These are phyloP conservation scores for Budorcas taxicolor DNA, from an alignment of 2,113 vertebrate species.

Conservation along the genomic window DNA sequence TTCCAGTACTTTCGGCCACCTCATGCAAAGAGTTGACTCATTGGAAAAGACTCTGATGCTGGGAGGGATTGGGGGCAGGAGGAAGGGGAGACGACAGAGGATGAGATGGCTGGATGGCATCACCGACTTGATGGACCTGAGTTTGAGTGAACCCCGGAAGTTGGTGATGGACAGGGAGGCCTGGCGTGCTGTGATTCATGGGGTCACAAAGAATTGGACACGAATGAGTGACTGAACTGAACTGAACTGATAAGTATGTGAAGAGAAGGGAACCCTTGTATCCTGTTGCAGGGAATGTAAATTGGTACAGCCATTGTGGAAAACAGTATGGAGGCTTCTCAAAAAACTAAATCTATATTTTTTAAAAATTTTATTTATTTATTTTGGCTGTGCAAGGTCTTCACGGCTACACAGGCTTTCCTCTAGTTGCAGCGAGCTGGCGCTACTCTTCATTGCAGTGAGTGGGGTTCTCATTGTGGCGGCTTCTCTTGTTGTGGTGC, in stretches of 20 bases:
- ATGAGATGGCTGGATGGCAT: too few relatives aligned
- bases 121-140: too few relatives aligned
- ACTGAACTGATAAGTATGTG: not conserved
- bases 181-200: too few relatives aligned
- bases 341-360: not conserved
- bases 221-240: too few relatives aligned
- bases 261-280: not conserved
- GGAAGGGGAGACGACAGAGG: too few relatives aligned
- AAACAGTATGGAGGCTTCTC: not conserved
- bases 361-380: not conserved
- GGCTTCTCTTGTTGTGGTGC: not conserved
- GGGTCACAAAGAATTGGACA: too few relatives aligned
- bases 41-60: too few relatives aligned
- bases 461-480: not conserved
- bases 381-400: not conserved
- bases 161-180: too few relatives aligned
- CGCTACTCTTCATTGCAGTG: not conserved
- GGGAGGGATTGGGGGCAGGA: too few relatives aligned
- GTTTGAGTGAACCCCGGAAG: too few relatives aligned
- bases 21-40: too few relatives aligned
- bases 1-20: too few relatives aligned
- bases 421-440: not conserved
- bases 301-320: not conserved
- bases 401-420: fast-evolving
- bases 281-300: not conserved